Evolutionary conservation across 1,140 invertebrate genomes (phyloP), one percentile per base, ranked within the genome.

Genomic region (Caenorhabditis brenneri): DNA sequence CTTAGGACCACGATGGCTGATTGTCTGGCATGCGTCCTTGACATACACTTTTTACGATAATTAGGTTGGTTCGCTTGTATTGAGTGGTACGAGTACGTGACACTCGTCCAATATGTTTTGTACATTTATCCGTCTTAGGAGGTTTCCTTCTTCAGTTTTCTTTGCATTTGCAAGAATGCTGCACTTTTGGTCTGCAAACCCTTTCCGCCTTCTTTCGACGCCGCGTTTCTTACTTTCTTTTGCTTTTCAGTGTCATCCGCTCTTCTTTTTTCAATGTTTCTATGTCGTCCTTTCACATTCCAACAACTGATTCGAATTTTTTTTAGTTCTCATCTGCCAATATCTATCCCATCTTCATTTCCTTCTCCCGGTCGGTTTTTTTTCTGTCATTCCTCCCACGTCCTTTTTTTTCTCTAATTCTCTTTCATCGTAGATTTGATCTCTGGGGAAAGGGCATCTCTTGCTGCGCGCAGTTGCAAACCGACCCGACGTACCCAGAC

Each of bases 261-360:
- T 39, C 19, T 29, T 31, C 42, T 42, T 36, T 22, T 24, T 69
- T 33, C 31, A 22, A 15, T 42, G 19, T 48, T 3, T 81, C 22
- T 39, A 7, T 22, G 36, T 16, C 42, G 42, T 16, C 80, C 49
- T 69, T 69, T 39, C 42, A 48, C 55, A 48, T 69, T 53, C 49
- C 80, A 31, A 46, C 55, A 48, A 60, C 33, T 81, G 42, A 60
- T 65, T 81, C 80, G 15, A 58, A 51, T 65, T 69, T 22, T 60
- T 53, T 80, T 22, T 33, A 19, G 4, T 60, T 53, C 15, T 31
- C 19, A 19, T 42, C 46, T 10, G n/a, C n/a, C n/a, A n/a, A n/a
- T n/a, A 12, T 81, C 33, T 65, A 29, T 58, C 51, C 24, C 49
- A 36, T 46, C 27, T 80, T 31, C 22, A 16, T 33, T 31, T 33